These are phyloP conservation scores for Leptocoma aspasia DNA, from an alignment of 2,113 vertebrate species.

Conservation along the genomic window DNA sequence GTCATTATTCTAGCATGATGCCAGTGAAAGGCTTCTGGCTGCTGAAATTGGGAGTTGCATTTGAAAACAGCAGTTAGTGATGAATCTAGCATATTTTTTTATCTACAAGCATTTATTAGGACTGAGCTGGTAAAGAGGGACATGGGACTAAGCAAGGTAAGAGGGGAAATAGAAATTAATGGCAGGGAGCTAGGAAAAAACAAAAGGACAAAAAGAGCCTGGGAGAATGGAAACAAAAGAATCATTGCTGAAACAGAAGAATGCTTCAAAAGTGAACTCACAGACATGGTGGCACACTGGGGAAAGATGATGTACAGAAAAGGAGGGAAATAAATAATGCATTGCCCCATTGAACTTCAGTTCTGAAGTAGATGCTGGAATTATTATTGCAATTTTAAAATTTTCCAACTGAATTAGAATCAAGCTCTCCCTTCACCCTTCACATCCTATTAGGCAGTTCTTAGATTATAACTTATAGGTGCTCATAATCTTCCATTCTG, in stretches of 20 bases:
- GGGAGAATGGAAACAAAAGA: neutral
- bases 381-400: neutral
- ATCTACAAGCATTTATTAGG: neutral
- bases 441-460: slow-evolving; percentile 19
- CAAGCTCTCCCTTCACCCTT: slow-evolving; percentile 23
- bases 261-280: neutral
- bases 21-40: neutral
- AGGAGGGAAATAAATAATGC: slow-evolving; percentile 15
- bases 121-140: neutral
- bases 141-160: neutral
- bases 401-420: slow-evolving; percentile 39
- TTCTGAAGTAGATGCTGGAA: slow-evolving; percentile 6
- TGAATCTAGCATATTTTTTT: neutral
- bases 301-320: neutral
- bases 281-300: neutral
- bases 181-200: neutral
- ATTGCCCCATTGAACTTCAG: slow-evolving; percentile 7
- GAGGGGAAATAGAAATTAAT: neutral
- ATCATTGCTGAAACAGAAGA: neutral
- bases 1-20: neutral
- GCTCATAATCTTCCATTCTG: neutral
- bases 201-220: neutral
- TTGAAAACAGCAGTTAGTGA: neutral
- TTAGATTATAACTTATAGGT: neutral
- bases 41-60: neutral